Base-by-base conservation (phyloP, 35 echinoderm and acorn worm species). In the Strongylocentrotus purpuratus region DNA sequence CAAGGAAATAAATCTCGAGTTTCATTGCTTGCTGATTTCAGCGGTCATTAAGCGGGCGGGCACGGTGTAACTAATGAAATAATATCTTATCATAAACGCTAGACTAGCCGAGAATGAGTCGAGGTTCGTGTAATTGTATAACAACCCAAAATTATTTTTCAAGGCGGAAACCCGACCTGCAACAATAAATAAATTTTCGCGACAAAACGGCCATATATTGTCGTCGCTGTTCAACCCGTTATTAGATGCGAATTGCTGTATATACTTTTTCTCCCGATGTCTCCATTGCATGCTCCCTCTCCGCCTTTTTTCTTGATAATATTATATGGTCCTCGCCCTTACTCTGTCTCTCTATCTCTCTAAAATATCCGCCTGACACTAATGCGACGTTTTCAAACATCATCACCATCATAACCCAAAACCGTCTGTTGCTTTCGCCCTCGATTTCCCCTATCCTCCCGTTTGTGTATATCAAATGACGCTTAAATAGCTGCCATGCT, bases 351-450 rank as follows among this genome's bases (percentile, higher is more conserved):
- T 71, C 65, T 78, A 22, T 78, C 65, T 28, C 65, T 78, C 65
- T 33, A 18, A 35, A 33, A 89, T 45, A 46, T 89, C 25, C 4
- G 87, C 17, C 31, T 89, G 32, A 33, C 87, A 46, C 87, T 89
- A 89, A 89, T 89, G 87, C 87, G 45, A 89, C 32, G 87, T 89
- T 89, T 89, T 89, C 87, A 89, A 89, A 89, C 87, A 89, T 89
- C 87, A 89, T 89, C 87, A 89, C 87, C 32, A 89, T 33, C 87
- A 46, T 45, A 89, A 89, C 87, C 87, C 87, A 46, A 89, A 89
- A 33, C 87, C 87, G 87, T 89, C 87, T 89, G 87, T 89, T 89
- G 33, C 32, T 89, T 28, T 33, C 45, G 33, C 87, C 87, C 12
- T 45, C 87, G 32, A 11, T 89, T 88, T 15, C 87, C 33, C 87